Conservation (phyloP, 1,140 invertebrate genomes). For the Lepidurus apus region DNA sequence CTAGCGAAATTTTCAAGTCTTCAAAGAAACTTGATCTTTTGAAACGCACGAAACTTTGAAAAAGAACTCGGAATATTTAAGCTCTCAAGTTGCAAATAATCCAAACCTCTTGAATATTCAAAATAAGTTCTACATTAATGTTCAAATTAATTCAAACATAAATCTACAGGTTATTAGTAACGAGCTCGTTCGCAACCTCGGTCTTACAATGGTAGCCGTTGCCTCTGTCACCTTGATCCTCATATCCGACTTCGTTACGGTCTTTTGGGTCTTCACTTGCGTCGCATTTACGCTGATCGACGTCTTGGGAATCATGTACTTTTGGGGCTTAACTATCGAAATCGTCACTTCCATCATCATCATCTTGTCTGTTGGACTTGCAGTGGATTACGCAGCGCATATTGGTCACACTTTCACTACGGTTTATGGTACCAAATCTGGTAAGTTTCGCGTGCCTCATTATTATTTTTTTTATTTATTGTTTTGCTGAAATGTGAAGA, state of each 20-base stretch:
- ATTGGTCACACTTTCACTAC: conserved; percentile 53
- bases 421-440: conserved; percentile 45
- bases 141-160: no score
- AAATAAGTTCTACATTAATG: no score
- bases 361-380: conserved; percentile 49
- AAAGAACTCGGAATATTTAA: no score
- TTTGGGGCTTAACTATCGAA: conserved; percentile 53
- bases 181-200: conserved; percentile 53
- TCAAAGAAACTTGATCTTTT: neutral
- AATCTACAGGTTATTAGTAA: conserved; percentile 48
- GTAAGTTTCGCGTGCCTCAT: conserved; percentile 39
- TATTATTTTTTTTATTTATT: conserved; percentile 1
- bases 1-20: neutral
- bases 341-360: conserved; percentile 55
- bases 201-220: conserved; percentile 49
- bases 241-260: conserved; percentile 50
- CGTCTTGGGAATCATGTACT: conserved; percentile 52
- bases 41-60: neutral
- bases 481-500: neutral
- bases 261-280: conserved; percentile 50
- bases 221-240: conserved; percentile 51
- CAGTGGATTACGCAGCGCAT: conserved; percentile 56
- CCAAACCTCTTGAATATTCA: no score
- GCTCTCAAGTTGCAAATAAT: no score
- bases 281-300: conserved; percentile 54